A percentile compares a stretch with the other conserved stretches of the same genome.
phyloP scores from a whole-genome alignment of 2,888 invertebrate genomes.

The Dichetophora obliterata region DNA sequence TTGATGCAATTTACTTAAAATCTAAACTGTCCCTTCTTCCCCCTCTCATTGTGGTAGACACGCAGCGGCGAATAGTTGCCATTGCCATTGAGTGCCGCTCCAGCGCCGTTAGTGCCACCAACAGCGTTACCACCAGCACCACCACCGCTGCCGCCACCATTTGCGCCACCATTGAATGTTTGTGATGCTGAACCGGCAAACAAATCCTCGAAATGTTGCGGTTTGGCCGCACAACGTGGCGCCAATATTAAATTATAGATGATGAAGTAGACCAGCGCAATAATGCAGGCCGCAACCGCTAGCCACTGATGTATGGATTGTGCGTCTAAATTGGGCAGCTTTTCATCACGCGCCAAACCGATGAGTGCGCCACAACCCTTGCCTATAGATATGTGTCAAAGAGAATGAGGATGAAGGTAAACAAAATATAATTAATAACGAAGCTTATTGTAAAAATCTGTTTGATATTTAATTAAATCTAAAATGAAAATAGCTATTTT shows the following conservation, averaged over 20 bases:
- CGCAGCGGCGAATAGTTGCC: conserved; percentile 84
- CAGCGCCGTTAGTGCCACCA: conserved; percentile 40
- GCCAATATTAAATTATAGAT: conserved; percentile 82
- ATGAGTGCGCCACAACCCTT: conserved; percentile 81
- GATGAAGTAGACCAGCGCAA: conserved; percentile 78
- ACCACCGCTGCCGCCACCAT: conserved; percentile 51
- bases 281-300: conserved; percentile 76
- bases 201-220: conserved; percentile 72
- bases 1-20: conserved; percentile 72
- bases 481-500: background rate
- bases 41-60: conserved; percentile 85
- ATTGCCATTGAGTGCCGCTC: conserved; percentile 66
- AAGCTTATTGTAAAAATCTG: background rate
- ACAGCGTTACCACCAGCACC: conserved; percentile 26
- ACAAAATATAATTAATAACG: background rate
- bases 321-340: conserved; percentile 53
- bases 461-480: background rate
- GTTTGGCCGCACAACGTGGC: conserved; percentile 79
- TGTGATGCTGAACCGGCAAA: conserved; percentile 70
- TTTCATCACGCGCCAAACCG: conserved; percentile 71
- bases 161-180: conserved; percentile 64
- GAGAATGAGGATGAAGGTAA: background rate
- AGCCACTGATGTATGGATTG: conserved; percentile 75
- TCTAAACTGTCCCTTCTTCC: conserved; percentile 85
- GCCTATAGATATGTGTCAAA: conserved; percentile 69